These are phyloP conservation scores for Nannobrachium achirus DNA, from an alignment of 2,113 vertebrate genomes.

Conservation along the genomic window DNA sequence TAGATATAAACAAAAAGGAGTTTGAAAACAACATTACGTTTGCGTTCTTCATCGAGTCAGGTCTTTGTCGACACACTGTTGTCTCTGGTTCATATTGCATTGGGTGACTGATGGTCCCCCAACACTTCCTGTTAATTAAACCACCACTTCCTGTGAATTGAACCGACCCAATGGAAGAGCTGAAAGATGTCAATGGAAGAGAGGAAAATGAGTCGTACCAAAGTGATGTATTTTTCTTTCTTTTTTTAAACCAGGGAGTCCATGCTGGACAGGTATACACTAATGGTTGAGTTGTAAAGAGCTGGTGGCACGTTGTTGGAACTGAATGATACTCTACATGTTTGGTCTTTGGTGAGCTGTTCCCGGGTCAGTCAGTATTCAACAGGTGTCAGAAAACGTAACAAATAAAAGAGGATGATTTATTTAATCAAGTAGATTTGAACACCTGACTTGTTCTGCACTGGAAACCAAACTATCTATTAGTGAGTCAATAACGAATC, in stretches of 20 bases:
- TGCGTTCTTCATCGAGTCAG: slow-evolving; percentile 66
- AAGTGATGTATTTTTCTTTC: slow-evolving; percentile 77
- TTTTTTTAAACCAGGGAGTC: slow-evolving; percentile 80
- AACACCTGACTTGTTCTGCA: slow-evolving; percentile 1
- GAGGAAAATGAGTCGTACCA: slow-evolving; percentile 79
- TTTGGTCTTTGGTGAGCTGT: slow-evolving; percentile 33
- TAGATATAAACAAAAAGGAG: slow-evolving; percentile 59
- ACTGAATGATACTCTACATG: slow-evolving; percentile 10
- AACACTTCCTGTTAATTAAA: slow-evolving; percentile 82
- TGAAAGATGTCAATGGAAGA: slow-evolving; percentile 90
- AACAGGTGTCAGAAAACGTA: slow-evolving; percentile 36
- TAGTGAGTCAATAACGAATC: slow-evolving; percentile 14
- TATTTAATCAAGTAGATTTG: slow-evolving; percentile 5
- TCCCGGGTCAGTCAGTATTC: slow-evolving; percentile 73
- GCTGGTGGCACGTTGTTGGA: slow-evolving; percentile 49
- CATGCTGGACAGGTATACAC: slow-evolving; percentile 79
- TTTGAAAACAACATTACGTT: slow-evolving; percentile 64
- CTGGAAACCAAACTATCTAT: slow-evolving; percentile 4
- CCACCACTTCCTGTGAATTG: slow-evolving; percentile 27
- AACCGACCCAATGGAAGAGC: slow-evolving; percentile 78
- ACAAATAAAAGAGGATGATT: slow-evolving; percentile 33
- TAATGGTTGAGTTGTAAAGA: slow-evolving; percentile 47
- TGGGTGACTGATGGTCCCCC: slow-evolving; percentile 91
- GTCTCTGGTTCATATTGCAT: slow-evolving; percentile 90
- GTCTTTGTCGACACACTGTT: slow-evolving; percentile 80